Evolutionary conservation across 2,797 vertebrate genomes (phyloP), one percentile per base, ranked within the genome.

Genomic region (Meriones psammophilus): DNA sequence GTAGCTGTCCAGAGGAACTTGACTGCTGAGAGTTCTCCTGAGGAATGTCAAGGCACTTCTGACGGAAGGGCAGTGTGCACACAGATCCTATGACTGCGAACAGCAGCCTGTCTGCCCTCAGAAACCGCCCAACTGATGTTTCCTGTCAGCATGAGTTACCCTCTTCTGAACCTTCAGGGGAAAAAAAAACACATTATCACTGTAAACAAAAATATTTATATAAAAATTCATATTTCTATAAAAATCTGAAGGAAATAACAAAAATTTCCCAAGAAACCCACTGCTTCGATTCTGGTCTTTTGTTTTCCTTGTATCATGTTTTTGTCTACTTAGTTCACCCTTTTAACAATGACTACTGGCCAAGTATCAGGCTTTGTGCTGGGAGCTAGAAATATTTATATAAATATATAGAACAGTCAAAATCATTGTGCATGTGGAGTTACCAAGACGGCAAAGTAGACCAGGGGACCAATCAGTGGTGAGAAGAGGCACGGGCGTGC

Each of bases 191-290:
- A 58, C 56, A 58, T 14, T 50, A 64, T 73, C 50, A 74, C 88
- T 84, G 15, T n/a, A 79, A 94, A 91, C 73, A 81, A 26, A 76
- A 26, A 20, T 79, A 42, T 86, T 71, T 54, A 24, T 71, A 71
- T 28, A 87, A 13, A 56, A 71, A 28, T 54, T 56, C 54, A 22
- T 88, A 74, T 60, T 71, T 69, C 88, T 64, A 56, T 83, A 36
- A 78, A 86, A 94, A 90, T 28, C 74, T 42, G 94, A 94, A 86
- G 68, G 87, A 78, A 96, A 85, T 42, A 68, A 8, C 30, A 50
- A 77, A 79, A 78, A 17, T 69, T 8, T 88, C 26, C 39, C 15
- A 64, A 76, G 74, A 62, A 68, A 36, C 17, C 20, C 3, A 66
- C 15, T 69, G 71, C 20, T 62, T 60, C 46, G 71, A 26, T 78